Conservation (phyloP, 2,888 invertebrate species). For the Phymatocera aterrima region DNA sequence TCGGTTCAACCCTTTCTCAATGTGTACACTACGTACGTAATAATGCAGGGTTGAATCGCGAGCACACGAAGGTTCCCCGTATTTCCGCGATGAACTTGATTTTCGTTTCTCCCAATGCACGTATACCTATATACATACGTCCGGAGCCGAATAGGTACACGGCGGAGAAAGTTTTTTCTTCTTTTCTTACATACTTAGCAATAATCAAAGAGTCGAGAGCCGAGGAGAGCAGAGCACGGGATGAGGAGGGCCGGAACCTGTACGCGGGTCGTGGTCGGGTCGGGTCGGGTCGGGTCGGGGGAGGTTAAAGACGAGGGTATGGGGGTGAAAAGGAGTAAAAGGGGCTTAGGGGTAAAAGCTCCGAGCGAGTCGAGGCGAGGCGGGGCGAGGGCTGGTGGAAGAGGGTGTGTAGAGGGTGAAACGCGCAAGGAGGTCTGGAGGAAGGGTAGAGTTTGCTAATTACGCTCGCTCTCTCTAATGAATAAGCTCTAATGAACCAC, state of each 20-base stretch:
- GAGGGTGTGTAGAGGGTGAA: slow-evolving; percentile 64
- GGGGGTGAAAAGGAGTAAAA: slow-evolving; percentile 55
- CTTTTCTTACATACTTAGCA: neutral
- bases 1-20: neutral
- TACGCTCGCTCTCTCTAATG: slow-evolving; percentile 90
- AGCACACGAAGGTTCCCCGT: too few relatives aligned
- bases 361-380: slow-evolving; percentile 52
- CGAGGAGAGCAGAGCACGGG: neutral
- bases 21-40: neutral
- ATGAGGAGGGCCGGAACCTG: slow-evolving; percentile 6
- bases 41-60: neutral
- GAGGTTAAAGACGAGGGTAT: slow-evolving; percentile 30
- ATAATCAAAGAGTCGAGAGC: slow-evolving; percentile 31
- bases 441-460: slow-evolving; percentile 87
- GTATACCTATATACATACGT: neutral
- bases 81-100: too few relatives aligned
- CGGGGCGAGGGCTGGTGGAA: slow-evolving; percentile 29
- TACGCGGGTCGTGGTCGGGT: slow-evolving; percentile 33
- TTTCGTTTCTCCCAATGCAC: neutral
- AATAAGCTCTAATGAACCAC: slow-evolving; percentile 94
- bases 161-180: too few relatives aligned
- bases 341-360: slow-evolving; percentile 62
- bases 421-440: slow-evolving; percentile 68
- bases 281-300: slow-evolving; percentile 16
- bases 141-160: too few relatives aligned